Evolutionary conservation across 2,113 vertebrate genomes (phyloP).

Genomic region (Papio anubis): DNA sequence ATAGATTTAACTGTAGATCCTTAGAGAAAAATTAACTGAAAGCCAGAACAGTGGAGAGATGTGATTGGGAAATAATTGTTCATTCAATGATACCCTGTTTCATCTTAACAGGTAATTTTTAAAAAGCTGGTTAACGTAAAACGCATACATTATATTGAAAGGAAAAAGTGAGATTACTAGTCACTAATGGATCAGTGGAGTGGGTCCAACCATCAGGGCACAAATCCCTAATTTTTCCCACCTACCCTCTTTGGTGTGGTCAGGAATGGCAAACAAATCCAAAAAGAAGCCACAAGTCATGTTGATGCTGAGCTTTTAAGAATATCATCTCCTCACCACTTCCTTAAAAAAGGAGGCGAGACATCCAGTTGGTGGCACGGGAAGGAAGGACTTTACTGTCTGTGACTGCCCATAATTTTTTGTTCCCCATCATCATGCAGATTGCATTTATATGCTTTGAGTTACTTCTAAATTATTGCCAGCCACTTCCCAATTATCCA

Average conservation of each 20-base stretch:
- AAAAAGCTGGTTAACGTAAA: not conserved
- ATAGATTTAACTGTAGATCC: not conserved
- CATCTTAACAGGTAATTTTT: not conserved
- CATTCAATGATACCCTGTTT: not conserved
- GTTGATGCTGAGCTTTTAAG: not conserved
- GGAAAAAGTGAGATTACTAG: not conserved
- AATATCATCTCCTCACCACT: not conserved
- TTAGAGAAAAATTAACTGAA: constrained; percentile 19
- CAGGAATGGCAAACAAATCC: not conserved
- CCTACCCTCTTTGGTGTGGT: not conserved
- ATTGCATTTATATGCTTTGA: not conserved
- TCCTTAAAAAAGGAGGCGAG: not conserved
- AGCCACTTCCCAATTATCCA: not conserved
- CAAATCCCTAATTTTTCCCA: not conserved
- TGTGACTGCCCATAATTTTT: not conserved
- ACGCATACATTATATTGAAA: not conserved
- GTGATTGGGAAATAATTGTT: not conserved
- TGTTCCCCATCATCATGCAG: not conserved
- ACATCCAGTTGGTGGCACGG: not conserved
- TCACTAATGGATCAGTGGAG: not conserved
- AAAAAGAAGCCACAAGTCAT: constrained; percentile 20
- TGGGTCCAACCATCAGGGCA: not conserved
- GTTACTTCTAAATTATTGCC: constrained; percentile 25
- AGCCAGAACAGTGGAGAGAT: not conserved
- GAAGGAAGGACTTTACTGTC: not conserved